A percentile compares a stretch with the other conserved stretches of the same genome.
Evolutionary conservation across 2,113 vertebrate genomes (phyloP).

Genomic region (Turdus rufiventris): DNA sequence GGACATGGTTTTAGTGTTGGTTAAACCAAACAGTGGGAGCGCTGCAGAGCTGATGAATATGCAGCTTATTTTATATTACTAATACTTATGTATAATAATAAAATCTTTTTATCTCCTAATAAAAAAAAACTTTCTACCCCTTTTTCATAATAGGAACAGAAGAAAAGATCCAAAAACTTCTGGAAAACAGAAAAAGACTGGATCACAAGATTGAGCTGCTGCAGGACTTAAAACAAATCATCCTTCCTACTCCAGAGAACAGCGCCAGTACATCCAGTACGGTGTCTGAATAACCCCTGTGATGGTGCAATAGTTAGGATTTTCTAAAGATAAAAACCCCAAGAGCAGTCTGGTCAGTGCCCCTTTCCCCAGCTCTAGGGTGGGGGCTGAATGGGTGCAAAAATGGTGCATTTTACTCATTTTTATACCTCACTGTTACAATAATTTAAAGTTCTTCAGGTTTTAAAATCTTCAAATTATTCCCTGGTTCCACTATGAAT

Average conservation of each 20-base stretch:
- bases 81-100: background rate
- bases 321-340: background rate
- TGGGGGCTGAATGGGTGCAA: background rate
- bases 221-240: conserved; percentile 35
- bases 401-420: background rate
- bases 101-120: background rate
- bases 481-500: background rate
- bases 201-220: conserved; percentile 61
- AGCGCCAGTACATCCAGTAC: conserved; percentile 10
- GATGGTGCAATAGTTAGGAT: background rate
- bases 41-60: background rate
- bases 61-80: background rate
- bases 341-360: background rate
- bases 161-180: conserved; percentile 49
- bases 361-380: background rate
- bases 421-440: conserved; percentile 15
- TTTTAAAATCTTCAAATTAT: background rate
- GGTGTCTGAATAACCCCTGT: background rate
- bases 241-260: background rate
- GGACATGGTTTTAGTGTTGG: background rate
- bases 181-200: conserved; percentile 51
- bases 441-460: background rate
- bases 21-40: background rate
- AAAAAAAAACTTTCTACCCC: background rate
- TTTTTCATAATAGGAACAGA: conserved; percentile 51